These are phyloP conservation scores for Ennomos fuscantarius DNA, from an alignment of 2,888 invertebrate species.

Conservation along the genomic window DNA sequence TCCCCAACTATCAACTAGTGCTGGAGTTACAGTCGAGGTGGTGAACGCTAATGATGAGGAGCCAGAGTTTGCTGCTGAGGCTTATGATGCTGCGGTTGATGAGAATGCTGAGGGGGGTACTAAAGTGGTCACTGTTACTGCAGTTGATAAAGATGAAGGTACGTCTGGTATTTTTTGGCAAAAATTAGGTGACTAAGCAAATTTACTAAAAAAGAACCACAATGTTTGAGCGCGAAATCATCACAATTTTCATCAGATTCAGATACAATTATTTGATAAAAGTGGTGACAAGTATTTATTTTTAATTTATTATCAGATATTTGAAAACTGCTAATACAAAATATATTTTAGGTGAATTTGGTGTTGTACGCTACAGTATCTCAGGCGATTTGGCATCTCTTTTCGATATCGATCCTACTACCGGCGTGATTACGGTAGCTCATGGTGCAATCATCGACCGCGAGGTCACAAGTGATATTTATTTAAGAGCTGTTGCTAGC, in stretches of 20 bases:
- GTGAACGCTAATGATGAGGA: constrained; percentile 95
- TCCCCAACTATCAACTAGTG: constrained; percentile 92
- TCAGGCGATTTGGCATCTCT: constrained; percentile 90
- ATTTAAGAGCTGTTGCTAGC: constrained; percentile 91
- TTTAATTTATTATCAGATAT: too few relatives aligned
- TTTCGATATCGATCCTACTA: constrained; percentile 89
- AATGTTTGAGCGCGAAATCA: too few relatives aligned
- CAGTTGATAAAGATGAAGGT: constrained; percentile 92
- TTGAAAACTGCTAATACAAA: too few relatives aligned
- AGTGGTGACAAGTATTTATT: too few relatives aligned
- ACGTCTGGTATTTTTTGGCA: constrained; percentile 35
- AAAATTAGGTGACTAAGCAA: neutral
- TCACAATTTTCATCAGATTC: neutral
- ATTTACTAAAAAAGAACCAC: too few relatives aligned
- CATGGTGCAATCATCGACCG: constrained; percentile 91
- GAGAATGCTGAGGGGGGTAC: constrained; percentile 92
- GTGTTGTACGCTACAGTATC: constrained; percentile 91
- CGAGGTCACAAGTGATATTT: constrained; percentile 89
- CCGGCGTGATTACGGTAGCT: constrained; percentile 91
- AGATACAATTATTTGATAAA: constrained; percentile 9
- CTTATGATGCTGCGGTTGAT: constrained; percentile 89
- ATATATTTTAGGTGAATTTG: constrained; percentile 84
- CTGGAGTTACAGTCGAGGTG: constrained; percentile 90
- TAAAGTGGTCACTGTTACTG: constrained; percentile 89
- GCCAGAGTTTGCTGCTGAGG: constrained; percentile 89